Evolutionary conservation across 2,113 vertebrate genomes (phyloP).

Genomic region (Anarhynchus alexandrinus): DNA sequence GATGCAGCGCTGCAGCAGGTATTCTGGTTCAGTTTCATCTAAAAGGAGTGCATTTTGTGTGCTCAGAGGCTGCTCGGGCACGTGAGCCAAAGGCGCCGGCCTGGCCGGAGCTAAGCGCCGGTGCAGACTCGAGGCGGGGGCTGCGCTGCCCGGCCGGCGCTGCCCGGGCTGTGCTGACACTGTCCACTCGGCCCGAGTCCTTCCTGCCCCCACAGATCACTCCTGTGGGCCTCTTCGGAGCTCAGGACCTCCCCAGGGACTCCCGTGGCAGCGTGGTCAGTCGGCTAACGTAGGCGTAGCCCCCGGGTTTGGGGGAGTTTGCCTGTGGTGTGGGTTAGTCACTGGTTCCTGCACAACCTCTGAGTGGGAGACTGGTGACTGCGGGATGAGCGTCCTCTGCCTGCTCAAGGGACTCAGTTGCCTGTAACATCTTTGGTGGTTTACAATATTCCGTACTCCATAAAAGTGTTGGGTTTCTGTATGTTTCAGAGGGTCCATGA

Average conservation of each 20-base stretch:
- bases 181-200: background rate
- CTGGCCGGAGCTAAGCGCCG: background rate
- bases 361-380: background rate
- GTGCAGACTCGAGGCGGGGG: accelerated
- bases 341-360: background rate
- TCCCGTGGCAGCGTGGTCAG: background rate
- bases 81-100: background rate
- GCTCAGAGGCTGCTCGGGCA: background rate
- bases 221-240: background rate
- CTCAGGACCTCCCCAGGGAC: background rate
- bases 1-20: background rate
- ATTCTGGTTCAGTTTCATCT: background rate
- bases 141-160: background rate
- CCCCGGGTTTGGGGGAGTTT: background rate
- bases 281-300: background rate
- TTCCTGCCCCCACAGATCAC: too few relatives aligned
- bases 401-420: background rate
- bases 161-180: background rate
- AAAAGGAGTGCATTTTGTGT: too few relatives aligned
- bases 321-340: background rate
- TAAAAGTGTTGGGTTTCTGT: background rate
- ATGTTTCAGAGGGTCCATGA: background rate
- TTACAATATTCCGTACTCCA: background rate
- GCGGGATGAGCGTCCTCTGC: background rate
- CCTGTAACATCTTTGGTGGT: background rate